Conservation (phyloP, 2,113 vertebrate species). For the Columbina picui region DNA sequence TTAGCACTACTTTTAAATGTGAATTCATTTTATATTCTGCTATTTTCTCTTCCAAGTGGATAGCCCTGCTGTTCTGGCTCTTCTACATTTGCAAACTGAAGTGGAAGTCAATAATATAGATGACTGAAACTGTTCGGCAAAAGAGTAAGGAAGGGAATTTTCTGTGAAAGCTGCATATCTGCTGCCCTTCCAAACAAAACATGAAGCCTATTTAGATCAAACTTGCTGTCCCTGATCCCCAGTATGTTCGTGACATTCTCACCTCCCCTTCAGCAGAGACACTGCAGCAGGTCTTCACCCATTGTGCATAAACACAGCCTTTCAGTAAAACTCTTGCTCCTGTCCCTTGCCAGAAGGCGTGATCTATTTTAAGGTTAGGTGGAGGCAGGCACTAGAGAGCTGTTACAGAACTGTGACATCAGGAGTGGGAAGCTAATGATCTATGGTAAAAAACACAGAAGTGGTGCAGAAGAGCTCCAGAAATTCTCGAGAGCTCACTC, state of each 20-base stretch:
- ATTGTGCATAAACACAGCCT: constrained; percentile 38
- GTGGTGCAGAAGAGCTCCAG: background rate
- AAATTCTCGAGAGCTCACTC: background rate
- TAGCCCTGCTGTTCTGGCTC: background rate
- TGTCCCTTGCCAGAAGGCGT: constrained; percentile 50
- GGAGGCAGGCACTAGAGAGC: constrained; percentile 32
- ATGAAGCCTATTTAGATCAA: constrained; percentile 1
- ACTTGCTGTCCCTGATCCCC: background rate
- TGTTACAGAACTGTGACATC: constrained; percentile 49
- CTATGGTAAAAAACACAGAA: constrained; percentile 10
- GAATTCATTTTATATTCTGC: background rate
- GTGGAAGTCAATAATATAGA: background rate
- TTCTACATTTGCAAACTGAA: background rate
- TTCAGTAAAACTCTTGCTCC: constrained; percentile 31
- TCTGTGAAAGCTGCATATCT: background rate
- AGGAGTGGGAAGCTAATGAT: constrained; percentile 69
- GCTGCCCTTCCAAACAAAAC: background rate
- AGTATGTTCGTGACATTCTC: constrained; percentile 40
- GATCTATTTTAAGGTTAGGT: constrained; percentile 60
- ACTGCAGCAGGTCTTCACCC: constrained; percentile 43
- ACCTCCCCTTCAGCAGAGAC: constrained; percentile 59
- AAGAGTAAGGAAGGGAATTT: background rate
- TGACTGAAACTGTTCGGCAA: background rate
- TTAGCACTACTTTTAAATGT: background rate
- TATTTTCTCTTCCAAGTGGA: background rate